Evolutionary conservation across 1,140 invertebrate genomes (phyloP).

Genomic region (Zaprionus tsacasi): DNA sequence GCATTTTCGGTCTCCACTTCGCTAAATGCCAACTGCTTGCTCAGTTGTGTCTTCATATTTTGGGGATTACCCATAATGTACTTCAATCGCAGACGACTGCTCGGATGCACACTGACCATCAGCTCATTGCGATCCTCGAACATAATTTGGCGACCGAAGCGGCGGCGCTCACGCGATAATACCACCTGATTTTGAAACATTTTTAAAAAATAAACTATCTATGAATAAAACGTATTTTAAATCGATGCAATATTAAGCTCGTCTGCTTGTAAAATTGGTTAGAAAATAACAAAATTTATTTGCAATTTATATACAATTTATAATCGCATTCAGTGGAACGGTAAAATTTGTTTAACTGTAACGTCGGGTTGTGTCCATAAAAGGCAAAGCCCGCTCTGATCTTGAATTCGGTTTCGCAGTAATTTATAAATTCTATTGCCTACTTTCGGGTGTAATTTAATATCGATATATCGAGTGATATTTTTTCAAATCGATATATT

Average conservation of each 20-base stretch:
- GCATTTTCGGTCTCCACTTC: constrained; percentile 86
- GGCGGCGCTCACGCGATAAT: constrained; percentile 86
- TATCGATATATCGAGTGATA: too few species aligned
- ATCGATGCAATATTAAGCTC: background rate
- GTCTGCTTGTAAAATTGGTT: constrained; percentile 10
- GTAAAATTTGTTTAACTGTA: constrained; percentile 8
- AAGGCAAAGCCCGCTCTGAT: background rate
- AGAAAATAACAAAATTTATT: background rate
- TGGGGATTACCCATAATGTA: constrained; percentile 90
- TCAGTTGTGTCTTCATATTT: constrained; percentile 86
- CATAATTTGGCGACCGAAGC: constrained; percentile 89
- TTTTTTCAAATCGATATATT: too few species aligned
- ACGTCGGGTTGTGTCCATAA: constrained; percentile 4
- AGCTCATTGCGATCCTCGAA: constrained; percentile 91
- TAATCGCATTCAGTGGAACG: background rate
- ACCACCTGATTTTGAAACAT: constrained; percentile 68
- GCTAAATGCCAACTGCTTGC: constrained; percentile 86
- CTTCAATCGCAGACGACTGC: constrained; percentile 85
- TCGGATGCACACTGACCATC: constrained; percentile 88
- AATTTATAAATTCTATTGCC: too few species aligned
- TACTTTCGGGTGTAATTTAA: too few species aligned
- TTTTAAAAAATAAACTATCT: background rate
- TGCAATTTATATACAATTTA: too few species aligned
- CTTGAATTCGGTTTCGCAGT: background rate
- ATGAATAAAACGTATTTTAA: background rate